A percentile compares a stretch with the other conserved stretches of the same genome.
phyloP scores from a whole-genome alignment of 2,888 invertebrate genomes.

The Ypsolopha sequella region DNA sequence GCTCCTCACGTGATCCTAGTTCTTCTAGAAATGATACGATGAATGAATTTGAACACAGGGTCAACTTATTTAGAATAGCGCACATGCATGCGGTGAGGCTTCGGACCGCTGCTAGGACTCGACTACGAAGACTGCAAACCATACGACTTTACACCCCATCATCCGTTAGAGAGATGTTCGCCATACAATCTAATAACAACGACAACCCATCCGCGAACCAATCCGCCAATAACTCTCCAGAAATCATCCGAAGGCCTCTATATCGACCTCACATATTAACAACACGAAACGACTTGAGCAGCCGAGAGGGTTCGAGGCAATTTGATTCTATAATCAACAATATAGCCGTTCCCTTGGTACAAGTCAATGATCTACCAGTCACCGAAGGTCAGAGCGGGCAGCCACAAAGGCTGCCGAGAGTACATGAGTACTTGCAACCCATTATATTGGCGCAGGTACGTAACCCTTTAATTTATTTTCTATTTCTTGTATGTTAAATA shows the following conservation, averaged over 20 bases:
- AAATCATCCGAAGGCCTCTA: conserved; percentile 22
- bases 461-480: conserved; percentile 2
- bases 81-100: conserved; percentile 51
- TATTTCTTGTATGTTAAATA: neutral
- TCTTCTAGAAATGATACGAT: conserved; percentile 19
- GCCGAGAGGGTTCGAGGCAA: conserved; percentile 23
- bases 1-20: conserved; percentile 12
- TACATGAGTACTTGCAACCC: conserved; percentile 58
- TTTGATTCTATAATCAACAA: conserved; percentile 42
- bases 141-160: conserved; percentile 55
- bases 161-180: conserved; percentile 53
- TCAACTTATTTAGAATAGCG: conserved; percentile 51
- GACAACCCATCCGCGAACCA: conserved; percentile 23
- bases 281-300: conserved; percentile 21
- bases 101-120: conserved; percentile 47
- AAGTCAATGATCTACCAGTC: conserved; percentile 72
- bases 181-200: conserved; percentile 27
- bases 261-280: conserved; percentile 33
- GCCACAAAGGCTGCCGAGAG: conserved; percentile 39
- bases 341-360: conserved; percentile 66
- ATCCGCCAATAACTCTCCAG: conserved; percentile 5
- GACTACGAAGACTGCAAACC: conserved; percentile 50
- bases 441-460: conserved; percentile 62
- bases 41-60: conserved; percentile 44
- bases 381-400: conserved; percentile 31